phyloP scores from a whole-genome alignment of 2,888 invertebrate species.

The Agriopis leucophaearia region DNA sequence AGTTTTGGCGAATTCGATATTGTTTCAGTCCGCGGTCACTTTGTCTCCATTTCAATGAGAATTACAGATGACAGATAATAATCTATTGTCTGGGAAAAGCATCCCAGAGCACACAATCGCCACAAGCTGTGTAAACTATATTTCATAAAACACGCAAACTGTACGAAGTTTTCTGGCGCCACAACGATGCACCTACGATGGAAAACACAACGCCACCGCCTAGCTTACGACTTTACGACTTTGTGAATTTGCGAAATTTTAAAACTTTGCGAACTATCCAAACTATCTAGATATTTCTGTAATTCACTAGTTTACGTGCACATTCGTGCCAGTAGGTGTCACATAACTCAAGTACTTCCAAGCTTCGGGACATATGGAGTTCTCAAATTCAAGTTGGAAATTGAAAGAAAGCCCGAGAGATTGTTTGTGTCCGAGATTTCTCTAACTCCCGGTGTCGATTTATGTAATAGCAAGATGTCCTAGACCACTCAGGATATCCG shows the following conservation, averaged over 20 bases:
- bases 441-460: background rate
- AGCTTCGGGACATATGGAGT: conserved; percentile 38
- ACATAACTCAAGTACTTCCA: conserved; percentile 37
- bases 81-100: no score
- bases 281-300: conserved; percentile 54
- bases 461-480: no score
- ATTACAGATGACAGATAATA: no score
- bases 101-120: background rate
- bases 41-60: background rate
- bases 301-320: conserved; percentile 51
- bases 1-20: no score
- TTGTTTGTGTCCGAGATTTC: background rate
- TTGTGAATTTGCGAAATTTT: conserved; percentile 54
- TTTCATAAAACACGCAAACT: background rate
- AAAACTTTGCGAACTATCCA: conserved; percentile 52
- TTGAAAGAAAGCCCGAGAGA: background rate
- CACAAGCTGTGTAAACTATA: background rate
- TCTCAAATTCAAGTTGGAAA: conserved; percentile 18
- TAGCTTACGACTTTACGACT: conserved; percentile 23
- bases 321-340: conserved; percentile 40
- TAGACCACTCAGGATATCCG: no score
- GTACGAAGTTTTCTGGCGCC: conserved; percentile 25
- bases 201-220: conserved; percentile 14
- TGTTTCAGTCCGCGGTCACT: no score
- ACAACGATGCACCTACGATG: background rate